Conservation (phyloP, 2,888 invertebrate species). For the Zaprionus lineosus region DNA sequence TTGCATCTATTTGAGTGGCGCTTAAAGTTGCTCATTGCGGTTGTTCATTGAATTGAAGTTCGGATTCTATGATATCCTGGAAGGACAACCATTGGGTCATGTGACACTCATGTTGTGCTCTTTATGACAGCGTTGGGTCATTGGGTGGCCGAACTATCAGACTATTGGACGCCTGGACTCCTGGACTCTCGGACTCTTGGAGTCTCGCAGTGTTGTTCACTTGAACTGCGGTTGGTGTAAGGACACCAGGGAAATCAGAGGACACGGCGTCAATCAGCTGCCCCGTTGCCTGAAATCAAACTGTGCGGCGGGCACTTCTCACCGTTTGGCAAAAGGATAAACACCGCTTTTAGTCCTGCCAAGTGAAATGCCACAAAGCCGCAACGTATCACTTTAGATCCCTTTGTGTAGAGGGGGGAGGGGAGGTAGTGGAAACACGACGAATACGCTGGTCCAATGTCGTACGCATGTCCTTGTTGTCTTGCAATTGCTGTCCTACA, state of each 20-base stretch:
- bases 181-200: too few species aligned
- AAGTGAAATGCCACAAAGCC: conserved; percentile 28
- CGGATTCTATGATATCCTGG: too few species aligned
- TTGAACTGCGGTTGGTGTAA: neutral
- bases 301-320: conserved; percentile 26
- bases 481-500: conserved; percentile 19
- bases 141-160: too few species aligned
- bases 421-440: too few species aligned
- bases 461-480: conserved; percentile 6
- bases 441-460: too few species aligned
- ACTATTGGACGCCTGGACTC: too few species aligned
- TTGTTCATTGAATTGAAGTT: too few species aligned
- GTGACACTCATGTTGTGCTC: conserved; percentile 38
- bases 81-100: conserved; percentile 45
- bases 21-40: conserved; percentile 10
- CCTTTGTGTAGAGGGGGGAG: too few species aligned
- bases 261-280: conserved; percentile 25
- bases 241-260: conserved; percentile 49
- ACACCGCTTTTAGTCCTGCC: neutral
- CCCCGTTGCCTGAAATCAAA: conserved; percentile 12
- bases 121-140: conserved; percentile 37
- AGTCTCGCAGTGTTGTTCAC: too few species aligned
- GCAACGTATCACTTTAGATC: conserved; percentile 9
- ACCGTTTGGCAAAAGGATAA: conserved; percentile 4
- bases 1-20: too few species aligned